phyloP scores from a whole-genome alignment of 2,888 invertebrate species.

The Lasioglossum zephyrum region DNA sequence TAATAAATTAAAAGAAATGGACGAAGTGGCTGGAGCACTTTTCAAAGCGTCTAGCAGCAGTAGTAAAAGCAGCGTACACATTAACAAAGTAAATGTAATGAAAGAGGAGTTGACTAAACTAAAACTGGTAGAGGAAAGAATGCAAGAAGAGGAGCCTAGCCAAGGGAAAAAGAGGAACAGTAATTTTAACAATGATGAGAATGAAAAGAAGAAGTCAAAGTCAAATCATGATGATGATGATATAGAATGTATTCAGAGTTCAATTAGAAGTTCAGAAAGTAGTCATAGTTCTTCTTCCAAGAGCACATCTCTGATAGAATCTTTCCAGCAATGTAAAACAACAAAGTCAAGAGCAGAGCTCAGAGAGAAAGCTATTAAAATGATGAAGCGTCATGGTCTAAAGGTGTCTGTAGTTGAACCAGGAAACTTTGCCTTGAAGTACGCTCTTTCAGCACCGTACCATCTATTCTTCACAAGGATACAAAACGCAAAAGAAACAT shows the following conservation, averaged over 20 bases:
- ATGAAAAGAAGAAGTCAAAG: slow-evolving; percentile 41
- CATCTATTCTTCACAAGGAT: slow-evolving; percentile 91
- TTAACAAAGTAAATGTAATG: slow-evolving; percentile 26
- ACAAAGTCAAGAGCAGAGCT: slow-evolving; percentile 57
- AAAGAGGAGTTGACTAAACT: slow-evolving; percentile 37
- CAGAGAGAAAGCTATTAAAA: slow-evolving; percentile 72
- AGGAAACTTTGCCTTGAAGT: slow-evolving; percentile 88
- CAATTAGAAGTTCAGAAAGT: background rate
- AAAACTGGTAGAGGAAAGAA: slow-evolving; percentile 53
- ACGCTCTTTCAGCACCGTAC: slow-evolving; percentile 87
- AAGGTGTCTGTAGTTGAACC: slow-evolving; percentile 86
- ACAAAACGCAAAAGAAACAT: slow-evolving; percentile 87
- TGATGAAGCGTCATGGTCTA: slow-evolving; percentile 82
- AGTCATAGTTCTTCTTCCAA: background rate
- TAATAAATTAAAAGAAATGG: slow-evolving; percentile 71
- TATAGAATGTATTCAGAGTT: background rate
- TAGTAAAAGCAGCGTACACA: slow-evolving; percentile 14
- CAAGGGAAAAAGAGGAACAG: slow-evolving; percentile 47
- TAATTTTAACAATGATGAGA: background rate
- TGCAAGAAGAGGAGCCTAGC: slow-evolving; percentile 13
- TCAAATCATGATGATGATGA: slow-evolving; percentile 8
- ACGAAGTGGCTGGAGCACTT: slow-evolving; percentile 59
- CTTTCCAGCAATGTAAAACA: slow-evolving; percentile 52
- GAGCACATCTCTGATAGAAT: slow-evolving; percentile 58
- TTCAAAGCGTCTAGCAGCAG: slow-evolving; percentile 31